Evolutionary conservation across 2,888 invertebrate species (phyloP).

Genomic region (Cynaeus angustus): DNA sequence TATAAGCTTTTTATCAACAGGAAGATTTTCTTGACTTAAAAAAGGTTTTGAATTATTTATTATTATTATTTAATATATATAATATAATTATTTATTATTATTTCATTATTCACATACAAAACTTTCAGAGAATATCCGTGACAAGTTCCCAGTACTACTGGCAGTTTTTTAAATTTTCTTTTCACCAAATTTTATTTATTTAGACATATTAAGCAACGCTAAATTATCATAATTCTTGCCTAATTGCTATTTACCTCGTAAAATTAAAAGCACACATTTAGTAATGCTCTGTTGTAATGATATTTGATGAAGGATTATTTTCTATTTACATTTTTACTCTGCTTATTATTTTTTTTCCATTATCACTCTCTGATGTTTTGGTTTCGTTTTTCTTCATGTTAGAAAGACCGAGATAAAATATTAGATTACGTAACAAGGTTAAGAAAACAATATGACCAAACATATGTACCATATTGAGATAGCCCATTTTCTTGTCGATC

Average conservation of each 20-base stretch:
- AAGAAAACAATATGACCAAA: background rate
- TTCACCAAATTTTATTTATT: no score
- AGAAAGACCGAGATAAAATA: constrained; percentile 6
- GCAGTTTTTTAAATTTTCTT: no score
- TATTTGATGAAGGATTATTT: constrained; percentile 1
- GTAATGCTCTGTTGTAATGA: constrained; percentile 15
- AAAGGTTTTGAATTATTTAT: no score
- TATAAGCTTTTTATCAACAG: no score
- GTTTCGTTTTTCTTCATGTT: background rate
- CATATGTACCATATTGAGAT: constrained; percentile 1
- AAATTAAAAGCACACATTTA: constrained; percentile 18
- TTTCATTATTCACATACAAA: no score
- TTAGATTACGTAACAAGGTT: constrained; percentile 7
- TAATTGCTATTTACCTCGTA: constrained; percentile 1
- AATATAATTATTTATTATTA: no score
- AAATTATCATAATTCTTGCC: constrained; percentile 8
- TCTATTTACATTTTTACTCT: constrained; percentile 2
- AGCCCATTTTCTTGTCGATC: no score
- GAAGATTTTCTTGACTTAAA: no score
- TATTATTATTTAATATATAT: no score
- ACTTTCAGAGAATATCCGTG: no score
- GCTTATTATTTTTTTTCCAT: background rate
- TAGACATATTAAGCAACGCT: background rate
- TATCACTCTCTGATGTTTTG: background rate
- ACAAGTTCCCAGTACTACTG: no score